These are phyloP conservation scores for Vireo altiloquus DNA, from an alignment of 2,113 vertebrate species.

Conservation along the genomic window DNA sequence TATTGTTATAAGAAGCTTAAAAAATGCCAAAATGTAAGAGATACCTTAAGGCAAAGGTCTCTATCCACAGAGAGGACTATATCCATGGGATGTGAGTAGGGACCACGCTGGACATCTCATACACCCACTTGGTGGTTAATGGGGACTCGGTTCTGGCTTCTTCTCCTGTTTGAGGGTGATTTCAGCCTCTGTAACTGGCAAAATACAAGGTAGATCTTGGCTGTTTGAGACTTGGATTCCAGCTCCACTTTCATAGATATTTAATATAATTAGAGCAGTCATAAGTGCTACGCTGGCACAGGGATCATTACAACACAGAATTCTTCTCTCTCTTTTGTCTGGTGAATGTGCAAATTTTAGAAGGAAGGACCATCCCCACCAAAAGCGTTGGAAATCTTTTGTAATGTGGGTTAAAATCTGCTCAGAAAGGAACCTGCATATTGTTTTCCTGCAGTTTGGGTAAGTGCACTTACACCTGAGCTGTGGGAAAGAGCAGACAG, in stretches of 20 bases:
- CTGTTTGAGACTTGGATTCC: background rate
- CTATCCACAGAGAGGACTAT: background rate
- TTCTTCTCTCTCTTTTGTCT: background rate
- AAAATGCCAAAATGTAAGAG: constrained; percentile 13
- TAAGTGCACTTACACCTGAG: background rate
- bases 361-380: background rate
- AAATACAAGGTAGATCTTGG: background rate
- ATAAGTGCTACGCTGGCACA: background rate
- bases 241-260: background rate
- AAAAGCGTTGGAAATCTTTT: background rate
- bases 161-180: background rate
- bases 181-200: background rate
- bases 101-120: background rate
- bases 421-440: background rate
- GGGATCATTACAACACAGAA: background rate
- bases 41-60: background rate
- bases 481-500: background rate
- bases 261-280: background rate
- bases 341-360: background rate
- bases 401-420: background rate
- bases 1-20: constrained; percentile 33
- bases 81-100: background rate
- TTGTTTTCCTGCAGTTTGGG: background rate
- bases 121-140: background rate
- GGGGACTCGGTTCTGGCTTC: background rate